phyloP scores from a whole-genome alignment of 2,797 vertebrate species.

The Neosilurus mollespiculum region DNA sequence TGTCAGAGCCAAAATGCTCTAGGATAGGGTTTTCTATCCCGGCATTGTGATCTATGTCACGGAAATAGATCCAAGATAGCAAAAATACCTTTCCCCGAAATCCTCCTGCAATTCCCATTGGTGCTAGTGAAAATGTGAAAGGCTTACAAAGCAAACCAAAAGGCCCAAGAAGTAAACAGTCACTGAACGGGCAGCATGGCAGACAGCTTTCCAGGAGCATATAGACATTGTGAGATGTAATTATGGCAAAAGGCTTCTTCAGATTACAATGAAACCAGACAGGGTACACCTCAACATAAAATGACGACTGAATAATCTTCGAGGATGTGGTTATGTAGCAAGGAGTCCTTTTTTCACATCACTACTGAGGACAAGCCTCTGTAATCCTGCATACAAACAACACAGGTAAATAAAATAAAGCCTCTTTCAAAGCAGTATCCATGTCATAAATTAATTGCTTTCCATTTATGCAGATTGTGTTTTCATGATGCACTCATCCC shows the following conservation, averaged over 20 bases:
- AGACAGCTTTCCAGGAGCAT: neutral
- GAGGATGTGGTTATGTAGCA: conserved; percentile 30
- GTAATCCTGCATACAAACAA: conserved; percentile 7
- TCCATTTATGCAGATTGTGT: neutral
- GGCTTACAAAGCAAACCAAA: neutral
- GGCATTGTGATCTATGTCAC: neutral
- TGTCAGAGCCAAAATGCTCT: neutral
- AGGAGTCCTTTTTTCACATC: conserved; percentile 40
- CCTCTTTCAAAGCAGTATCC: no score
- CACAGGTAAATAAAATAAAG: neutral
- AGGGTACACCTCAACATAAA: conserved; percentile 15
- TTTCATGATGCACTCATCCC: neutral
- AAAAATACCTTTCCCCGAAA: neutral
- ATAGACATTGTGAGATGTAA: neutral
- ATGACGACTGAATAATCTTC: conserved; percentile 31
- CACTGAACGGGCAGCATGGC: no score
- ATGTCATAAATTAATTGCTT: neutral
- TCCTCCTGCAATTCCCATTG: neutral
- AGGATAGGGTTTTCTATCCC: neutral
- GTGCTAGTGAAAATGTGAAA: neutral
- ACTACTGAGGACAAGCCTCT: conserved; percentile 3
- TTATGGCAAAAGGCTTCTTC: conserved; percentile 27
- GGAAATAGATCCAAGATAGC: conserved; percentile 9
- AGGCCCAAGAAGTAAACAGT: neutral
- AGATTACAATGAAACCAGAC: conserved; percentile 30